Conservation (phyloP, 2,888 invertebrate species). For the Volucella inflata region DNA sequence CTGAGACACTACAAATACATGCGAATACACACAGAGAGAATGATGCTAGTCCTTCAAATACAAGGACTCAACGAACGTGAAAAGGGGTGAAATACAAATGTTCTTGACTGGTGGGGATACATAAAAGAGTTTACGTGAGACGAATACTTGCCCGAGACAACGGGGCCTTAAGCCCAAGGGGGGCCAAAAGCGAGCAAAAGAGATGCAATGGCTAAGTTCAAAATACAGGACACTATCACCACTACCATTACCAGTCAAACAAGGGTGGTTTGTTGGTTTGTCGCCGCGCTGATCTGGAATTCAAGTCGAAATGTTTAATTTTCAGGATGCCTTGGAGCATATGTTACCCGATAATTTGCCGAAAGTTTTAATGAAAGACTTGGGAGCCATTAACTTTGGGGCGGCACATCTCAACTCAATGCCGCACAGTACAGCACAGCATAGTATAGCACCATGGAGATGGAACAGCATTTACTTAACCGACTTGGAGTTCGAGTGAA, state of each 20-base stretch:
- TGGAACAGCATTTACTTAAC: conserved; percentile 35
- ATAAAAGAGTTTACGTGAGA: conserved; percentile 75
- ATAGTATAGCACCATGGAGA: background rate
- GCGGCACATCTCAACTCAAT: conserved; percentile 45
- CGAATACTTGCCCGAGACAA: conserved; percentile 56
- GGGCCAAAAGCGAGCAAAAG: conserved; percentile 28
- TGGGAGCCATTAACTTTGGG: conserved; percentile 81
- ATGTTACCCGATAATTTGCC: conserved; percentile 84
- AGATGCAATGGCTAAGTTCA: conserved; percentile 38
- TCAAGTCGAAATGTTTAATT: conserved; percentile 76
- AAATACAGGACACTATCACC: conserved; percentile 43
- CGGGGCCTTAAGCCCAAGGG: conserved; percentile 35
- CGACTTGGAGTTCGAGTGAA: conserved; percentile 11
- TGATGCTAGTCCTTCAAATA: conserved; percentile 2
- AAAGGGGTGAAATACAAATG: conserved; percentile 68
- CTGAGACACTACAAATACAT: conserved; percentile 45
- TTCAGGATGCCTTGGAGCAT: conserved; percentile 79
- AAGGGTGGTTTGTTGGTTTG: conserved; percentile 60
- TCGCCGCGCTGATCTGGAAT: conserved; percentile 71
- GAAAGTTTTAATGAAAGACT: conserved; percentile 84
- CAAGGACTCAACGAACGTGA: conserved; percentile 29
- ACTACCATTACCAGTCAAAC: background rate
- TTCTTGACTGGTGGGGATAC: conserved; percentile 38
- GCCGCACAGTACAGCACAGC: too few relatives aligned
- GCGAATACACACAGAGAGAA: conserved; percentile 20